Conservation (phyloP, 2,113 vertebrate species). For the Istiophorus platypterus region DNA sequence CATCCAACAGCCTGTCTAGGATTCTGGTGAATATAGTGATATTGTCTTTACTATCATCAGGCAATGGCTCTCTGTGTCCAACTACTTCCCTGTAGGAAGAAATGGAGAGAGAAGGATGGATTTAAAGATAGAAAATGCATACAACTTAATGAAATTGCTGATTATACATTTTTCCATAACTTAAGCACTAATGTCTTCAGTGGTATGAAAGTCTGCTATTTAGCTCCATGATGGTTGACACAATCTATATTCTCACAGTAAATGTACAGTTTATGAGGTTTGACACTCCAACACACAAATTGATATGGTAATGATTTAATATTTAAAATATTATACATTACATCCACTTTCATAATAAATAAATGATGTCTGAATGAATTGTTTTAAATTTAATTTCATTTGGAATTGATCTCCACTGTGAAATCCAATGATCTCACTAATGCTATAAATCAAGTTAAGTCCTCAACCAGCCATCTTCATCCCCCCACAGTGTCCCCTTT, state of each 20-base stretch:
- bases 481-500: too few relatives aligned
- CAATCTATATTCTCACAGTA: conserved; percentile 1
- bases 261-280: background rate
- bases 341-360: background rate
- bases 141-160: background rate
- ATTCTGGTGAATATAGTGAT: conserved; percentile 98
- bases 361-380: background rate
- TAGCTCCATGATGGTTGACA: background rate
- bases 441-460: too few relatives aligned
- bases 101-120: conserved; percentile 25
- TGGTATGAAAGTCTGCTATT: background rate
- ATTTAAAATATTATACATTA: background rate
- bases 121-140: conserved; percentile 25
- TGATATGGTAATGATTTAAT: background rate
- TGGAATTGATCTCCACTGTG: background rate
- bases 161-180: conserved; percentile 1
- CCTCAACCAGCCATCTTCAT: too few relatives aligned
- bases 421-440: too few relatives aligned
- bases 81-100: conserved; percentile 79
- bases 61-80: conserved; percentile 85
- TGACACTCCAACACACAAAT: background rate
- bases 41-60: conserved; percentile 95
- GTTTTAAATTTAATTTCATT: background rate
- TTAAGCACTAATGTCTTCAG: background rate
- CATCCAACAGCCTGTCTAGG: conserved; percentile 95